Evolutionary conservation across 2,113 vertebrate genomes (phyloP).

Genomic region (Sebastes schlegelii): DNA sequence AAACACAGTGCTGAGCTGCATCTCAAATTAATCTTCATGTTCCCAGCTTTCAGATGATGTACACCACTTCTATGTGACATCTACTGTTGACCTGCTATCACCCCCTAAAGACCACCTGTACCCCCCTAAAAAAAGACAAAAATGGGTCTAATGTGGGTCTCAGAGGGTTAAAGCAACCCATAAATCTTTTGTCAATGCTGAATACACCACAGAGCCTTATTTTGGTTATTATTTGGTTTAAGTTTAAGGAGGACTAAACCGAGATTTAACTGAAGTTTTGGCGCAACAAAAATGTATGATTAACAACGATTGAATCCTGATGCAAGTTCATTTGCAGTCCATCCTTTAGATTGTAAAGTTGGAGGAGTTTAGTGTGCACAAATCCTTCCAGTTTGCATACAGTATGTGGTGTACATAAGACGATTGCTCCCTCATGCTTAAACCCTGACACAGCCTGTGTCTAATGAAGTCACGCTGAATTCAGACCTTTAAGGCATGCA

Average conservation of each 20-base stretch:
- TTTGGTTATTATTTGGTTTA: neutral
- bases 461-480: conserved; percentile 38
- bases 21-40: too few species aligned
- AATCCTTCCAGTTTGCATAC: conserved; percentile 3
- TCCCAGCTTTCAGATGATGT: too few species aligned
- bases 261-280: neutral
- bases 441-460: neutral
- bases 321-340: neutral
- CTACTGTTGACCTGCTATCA: too few species aligned
- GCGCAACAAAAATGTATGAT: neutral
- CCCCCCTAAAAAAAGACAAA: too few species aligned
- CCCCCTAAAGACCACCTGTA: too few species aligned
- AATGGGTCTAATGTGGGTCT: too few species aligned
- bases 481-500: conserved; percentile 10
- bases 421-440: neutral
- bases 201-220: neutral
- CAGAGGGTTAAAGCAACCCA: neutral
- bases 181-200: neutral
- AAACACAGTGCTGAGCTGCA: too few species aligned
- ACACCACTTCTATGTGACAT: too few species aligned
- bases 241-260: neutral
- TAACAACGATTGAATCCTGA: neutral
- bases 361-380: neutral
- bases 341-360: neutral
- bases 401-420: neutral